Conservation (phyloP, 1,140 invertebrate genomes). For the Eupristina koningsbergeri region DNA sequence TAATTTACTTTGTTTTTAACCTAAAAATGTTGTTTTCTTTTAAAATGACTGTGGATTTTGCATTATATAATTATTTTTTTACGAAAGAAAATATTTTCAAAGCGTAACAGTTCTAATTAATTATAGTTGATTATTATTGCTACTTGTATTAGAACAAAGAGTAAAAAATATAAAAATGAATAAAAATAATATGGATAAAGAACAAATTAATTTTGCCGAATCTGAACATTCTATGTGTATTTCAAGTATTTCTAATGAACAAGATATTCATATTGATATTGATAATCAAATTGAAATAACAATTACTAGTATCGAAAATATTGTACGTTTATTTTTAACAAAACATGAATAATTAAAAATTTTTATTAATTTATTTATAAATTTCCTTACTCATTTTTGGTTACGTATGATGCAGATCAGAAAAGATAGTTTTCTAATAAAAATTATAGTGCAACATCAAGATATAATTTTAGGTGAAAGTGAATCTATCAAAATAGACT, state of each 20-base stretch:
- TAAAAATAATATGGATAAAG: not conserved
- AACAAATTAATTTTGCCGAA: not conserved
- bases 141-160: not conserved
- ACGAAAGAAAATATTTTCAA: not conserved
- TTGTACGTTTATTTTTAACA: slow-evolving; percentile 53
- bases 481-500: slow-evolving; percentile 39
- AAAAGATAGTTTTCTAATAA: slow-evolving; percentile 40
- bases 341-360: slow-evolving; percentile 4
- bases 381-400: not conserved
- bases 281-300: slow-evolving; percentile 40
- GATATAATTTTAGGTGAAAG: slow-evolving; percentile 55
- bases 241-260: not conserved
- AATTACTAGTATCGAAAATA: slow-evolving; percentile 58
- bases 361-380: not conserved
- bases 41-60: too few species aligned
- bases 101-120: not conserved
- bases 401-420: slow-evolving; percentile 36
- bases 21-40: not conserved
- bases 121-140: too few species aligned
- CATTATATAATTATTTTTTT: not conserved
- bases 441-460: slow-evolving; percentile 53
- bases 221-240: slow-evolving; percentile 1
- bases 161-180: not conserved
- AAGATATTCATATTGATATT: not conserved
- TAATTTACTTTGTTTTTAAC: not conserved